Conservation (phyloP, 2,113 vertebrate species). For the Zootoca vivipara region DNA sequence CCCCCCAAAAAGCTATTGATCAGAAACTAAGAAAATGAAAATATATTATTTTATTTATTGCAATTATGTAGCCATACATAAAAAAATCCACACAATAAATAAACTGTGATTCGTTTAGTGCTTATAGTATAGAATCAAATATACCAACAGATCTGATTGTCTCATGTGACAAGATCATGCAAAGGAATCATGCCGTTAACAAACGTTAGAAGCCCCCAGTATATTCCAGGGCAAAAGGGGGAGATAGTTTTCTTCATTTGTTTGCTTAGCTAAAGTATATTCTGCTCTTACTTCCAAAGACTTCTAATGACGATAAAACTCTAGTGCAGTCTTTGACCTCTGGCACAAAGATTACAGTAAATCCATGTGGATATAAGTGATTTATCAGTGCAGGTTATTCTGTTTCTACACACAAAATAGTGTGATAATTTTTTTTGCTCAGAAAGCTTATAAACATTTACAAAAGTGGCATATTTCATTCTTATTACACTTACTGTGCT, state of each 20-base stretch:
- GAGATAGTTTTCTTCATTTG: background rate
- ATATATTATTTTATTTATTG: background rate
- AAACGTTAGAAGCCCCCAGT: background rate
- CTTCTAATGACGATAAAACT: background rate
- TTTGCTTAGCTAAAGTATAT: background rate
- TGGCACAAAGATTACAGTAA: background rate
- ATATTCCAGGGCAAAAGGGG: background rate
- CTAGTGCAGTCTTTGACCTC: background rate
- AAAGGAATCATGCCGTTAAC: background rate
- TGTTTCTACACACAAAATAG: conserved; percentile 8
- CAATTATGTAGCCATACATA: too few species aligned
- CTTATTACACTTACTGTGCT: background rate
- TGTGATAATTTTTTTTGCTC: background rate
- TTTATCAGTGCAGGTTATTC: background rate
- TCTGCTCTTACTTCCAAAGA: background rate
- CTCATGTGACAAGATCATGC: background rate
- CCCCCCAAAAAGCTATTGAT: conserved; percentile 13
- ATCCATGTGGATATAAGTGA: background rate
- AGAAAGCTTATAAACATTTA: background rate
- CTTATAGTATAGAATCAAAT: fast-evolving
- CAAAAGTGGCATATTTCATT: background rate
- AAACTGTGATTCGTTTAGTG: background rate
- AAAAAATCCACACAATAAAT: background rate
- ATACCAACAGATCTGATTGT: background rate
- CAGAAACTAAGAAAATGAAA: background rate